These are phyloP conservation scores for Anadara kagoshimensis DNA, from an alignment of 1,140 invertebrate species.

Conservation along the genomic window DNA sequence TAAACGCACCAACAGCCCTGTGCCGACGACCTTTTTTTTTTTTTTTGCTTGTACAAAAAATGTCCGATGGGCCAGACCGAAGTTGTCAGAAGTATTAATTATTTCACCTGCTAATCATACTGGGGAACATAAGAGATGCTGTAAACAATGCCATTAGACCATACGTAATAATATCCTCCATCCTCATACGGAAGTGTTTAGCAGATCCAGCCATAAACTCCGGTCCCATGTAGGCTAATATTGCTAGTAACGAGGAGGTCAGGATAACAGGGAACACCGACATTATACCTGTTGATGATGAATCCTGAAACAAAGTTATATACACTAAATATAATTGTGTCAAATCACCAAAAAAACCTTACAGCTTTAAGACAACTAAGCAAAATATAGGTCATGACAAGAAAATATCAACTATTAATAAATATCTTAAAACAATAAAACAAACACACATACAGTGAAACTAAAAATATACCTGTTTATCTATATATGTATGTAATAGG, in stretches of 20 bases:
- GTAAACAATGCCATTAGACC: constrained; percentile 66
- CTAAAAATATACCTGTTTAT: neutral
- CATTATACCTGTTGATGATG: constrained; percentile 41
- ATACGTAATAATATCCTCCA: constrained; percentile 63
- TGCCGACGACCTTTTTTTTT: too few relatives aligned
- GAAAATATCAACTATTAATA: neutral
- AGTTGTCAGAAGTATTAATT: too few relatives aligned
- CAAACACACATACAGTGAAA: neutral
- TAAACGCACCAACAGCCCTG: too few relatives aligned
- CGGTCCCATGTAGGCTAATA: constrained; percentile 61
- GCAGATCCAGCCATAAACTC: constrained; percentile 58
- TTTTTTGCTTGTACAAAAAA: too few relatives aligned
- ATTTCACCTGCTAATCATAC: neutral
- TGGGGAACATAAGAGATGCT: constrained; percentile 65
- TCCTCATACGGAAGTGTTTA: constrained; percentile 54
- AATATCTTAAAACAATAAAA: neutral
- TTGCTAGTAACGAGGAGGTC: constrained; percentile 60
- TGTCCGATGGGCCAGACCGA: too few relatives aligned
- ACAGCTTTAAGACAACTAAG: too few relatives aligned
- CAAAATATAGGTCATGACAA: too few relatives aligned
- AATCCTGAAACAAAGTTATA: constrained; percentile 33
- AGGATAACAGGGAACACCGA: constrained; percentile 59
- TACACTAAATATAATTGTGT: too few relatives aligned
- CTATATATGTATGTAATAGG: too few relatives aligned
- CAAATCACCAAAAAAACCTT: constrained; percentile 9